These are phyloP conservation scores for Tethea ocularis DNA, from an alignment of 2,888 invertebrate genomes.

Conservation along the genomic window DNA sequence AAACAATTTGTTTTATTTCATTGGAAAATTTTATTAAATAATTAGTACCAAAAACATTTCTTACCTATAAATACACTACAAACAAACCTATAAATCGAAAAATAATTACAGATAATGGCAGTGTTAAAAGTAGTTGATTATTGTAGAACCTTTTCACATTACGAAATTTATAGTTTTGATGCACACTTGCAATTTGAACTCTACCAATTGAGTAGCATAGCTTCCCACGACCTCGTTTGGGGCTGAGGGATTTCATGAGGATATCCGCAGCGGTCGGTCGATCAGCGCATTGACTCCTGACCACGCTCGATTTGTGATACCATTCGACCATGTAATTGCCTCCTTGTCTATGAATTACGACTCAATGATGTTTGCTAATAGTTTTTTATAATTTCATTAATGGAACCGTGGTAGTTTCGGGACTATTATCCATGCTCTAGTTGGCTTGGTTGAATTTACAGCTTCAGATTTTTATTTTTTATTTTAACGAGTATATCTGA, in stretches of 20 bases:
- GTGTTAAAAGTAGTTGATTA: too few relatives aligned
- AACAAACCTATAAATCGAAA: too few relatives aligned
- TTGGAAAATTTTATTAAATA: too few relatives aligned
- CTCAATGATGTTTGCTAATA: conserved; percentile 17
- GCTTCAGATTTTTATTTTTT: too few relatives aligned
- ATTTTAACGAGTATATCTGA: too few relatives aligned
- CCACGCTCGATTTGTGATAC: conserved; percentile 52
- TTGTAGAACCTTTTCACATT: too few relatives aligned
- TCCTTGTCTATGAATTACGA: conserved; percentile 49
- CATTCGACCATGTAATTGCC: conserved; percentile 60
- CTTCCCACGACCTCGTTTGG: conserved; percentile 47
- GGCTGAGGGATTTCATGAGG: conserved; percentile 33
- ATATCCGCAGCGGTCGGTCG: conserved; percentile 43
- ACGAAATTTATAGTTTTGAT: too few relatives aligned
- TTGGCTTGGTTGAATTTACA: neutral
- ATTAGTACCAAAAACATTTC: too few relatives aligned
- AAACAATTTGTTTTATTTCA: too few relatives aligned
- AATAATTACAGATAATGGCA: too few relatives aligned
- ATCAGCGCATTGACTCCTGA: conserved; percentile 31
- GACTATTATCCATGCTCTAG: neutral
- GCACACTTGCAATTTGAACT: neutral
- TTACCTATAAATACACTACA: too few relatives aligned
- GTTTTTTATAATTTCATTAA: conserved; percentile 24
- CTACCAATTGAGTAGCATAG: neutral
- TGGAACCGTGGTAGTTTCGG: neutral